phyloP scores from a whole-genome alignment of 2,113 vertebrate genomes.

The Caretta caretta region DNA sequence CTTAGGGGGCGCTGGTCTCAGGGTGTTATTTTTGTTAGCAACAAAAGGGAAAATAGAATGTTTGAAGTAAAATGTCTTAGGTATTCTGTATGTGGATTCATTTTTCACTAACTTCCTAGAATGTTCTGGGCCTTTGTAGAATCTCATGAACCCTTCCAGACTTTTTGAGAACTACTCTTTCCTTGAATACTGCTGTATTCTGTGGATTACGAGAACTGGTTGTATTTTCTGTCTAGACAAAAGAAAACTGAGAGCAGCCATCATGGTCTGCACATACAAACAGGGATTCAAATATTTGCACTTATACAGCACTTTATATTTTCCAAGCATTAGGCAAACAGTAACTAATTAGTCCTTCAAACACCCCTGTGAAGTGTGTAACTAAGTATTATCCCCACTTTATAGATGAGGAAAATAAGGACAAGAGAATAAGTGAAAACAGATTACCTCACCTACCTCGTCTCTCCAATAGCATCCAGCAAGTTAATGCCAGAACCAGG shows the following conservation, averaged over 20 bases:
- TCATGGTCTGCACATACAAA: not conserved
- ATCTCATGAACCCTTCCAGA: no score
- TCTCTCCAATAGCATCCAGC: no score
- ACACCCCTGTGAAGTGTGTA: not conserved
- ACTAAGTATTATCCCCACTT: not conserved
- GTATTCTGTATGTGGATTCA: no score
- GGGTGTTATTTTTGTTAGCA: no score
- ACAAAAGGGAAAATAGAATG: no score
- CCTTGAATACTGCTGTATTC: not conserved
- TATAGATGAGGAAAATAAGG: not conserved
- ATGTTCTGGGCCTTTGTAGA: no score
- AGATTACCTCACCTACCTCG: no score
- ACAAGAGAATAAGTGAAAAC: not conserved
- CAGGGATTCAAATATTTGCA: not conserved
- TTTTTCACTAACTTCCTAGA: no score
- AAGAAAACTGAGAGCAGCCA: not conserved
- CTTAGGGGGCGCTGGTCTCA: no score
- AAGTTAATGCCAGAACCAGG: not conserved
- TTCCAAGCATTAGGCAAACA: not conserved
- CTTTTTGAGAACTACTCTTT: no score
- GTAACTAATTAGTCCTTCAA: slow-evolving; percentile 4
- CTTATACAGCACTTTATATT: not conserved
- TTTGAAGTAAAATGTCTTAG: no score
- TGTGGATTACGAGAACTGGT: not conserved
- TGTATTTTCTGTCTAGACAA: not conserved